A percentile compares a stretch with the other conserved stretches of the same genome.
phyloP scores from a whole-genome alignment of 2,888 invertebrate species.

The Drosophila vallismaia region DNA sequence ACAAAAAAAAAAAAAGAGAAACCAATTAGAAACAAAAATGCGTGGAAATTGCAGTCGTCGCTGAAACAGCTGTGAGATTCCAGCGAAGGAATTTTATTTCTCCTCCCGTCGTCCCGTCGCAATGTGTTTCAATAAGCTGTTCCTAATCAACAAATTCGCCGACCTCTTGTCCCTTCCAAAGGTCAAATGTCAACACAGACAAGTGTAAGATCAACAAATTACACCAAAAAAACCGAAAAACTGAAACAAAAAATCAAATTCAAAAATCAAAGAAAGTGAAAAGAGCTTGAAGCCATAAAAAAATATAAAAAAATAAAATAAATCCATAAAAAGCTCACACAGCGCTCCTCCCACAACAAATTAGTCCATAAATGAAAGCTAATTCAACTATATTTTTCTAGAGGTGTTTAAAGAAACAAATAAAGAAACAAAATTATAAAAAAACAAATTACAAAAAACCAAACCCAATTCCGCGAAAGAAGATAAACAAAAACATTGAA shows the following conservation, averaged over 20 bases:
- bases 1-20: constrained; percentile 11
- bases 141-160: constrained; percentile 57
- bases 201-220: constrained; percentile 18
- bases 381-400: constrained; percentile 62
- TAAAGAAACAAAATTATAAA: too few relatives aligned
- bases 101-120: constrained; percentile 24
- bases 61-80: constrained; percentile 51
- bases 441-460: background rate
- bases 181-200: constrained; percentile 50
- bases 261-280: constrained; percentile 29
- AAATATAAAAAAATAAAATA: constrained; percentile 2
- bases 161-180: constrained; percentile 40
- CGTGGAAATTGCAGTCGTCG: constrained; percentile 11
- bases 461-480: constrained; percentile 21
- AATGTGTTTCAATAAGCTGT: constrained; percentile 67
- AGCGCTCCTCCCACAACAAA: constrained; percentile 15
- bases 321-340: constrained; percentile 24
- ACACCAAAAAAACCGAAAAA: background rate
- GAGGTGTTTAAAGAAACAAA: constrained; percentile 48
- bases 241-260: constrained; percentile 28
- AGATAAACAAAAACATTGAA: constrained; percentile 27
- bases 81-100: constrained; percentile 16
- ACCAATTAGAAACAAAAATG: constrained; percentile 2
- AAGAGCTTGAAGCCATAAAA: constrained; percentile 1
- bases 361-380: constrained; percentile 8